A percentile compares a stretch with the other conserved stretches of the same genome.
phyloP scores from a whole-genome alignment of 2,888 invertebrate species.

The Rhyacophila evoluta region DNA sequence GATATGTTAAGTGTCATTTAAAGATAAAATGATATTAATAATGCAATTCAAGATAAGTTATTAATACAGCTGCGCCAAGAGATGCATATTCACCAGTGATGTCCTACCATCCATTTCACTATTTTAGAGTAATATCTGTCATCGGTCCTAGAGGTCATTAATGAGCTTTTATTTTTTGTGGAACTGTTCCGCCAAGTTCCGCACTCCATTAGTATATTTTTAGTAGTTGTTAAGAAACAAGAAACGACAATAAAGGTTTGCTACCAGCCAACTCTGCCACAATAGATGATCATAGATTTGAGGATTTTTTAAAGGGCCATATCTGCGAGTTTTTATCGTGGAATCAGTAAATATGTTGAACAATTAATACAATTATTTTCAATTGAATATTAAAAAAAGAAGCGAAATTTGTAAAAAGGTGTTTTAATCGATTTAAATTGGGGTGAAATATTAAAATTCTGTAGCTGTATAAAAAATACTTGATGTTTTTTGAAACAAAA shows the following conservation, averaged over 20 bases:
- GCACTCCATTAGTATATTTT: constrained; percentile 47
- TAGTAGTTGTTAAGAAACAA: constrained; percentile 19
- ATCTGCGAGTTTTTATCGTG: not conserved
- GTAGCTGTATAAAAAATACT: too few species aligned
- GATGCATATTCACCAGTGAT: not conserved
- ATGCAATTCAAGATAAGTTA: too few species aligned
- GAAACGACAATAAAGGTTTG: constrained; percentile 22
- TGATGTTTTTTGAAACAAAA: too few species aligned
- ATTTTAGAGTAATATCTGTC: constrained; percentile 19
- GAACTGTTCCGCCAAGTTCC: constrained; percentile 28
- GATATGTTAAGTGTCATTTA: too few species aligned
- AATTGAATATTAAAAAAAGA: too few species aligned
- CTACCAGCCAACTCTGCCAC: not conserved
- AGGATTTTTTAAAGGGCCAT: not conserved
- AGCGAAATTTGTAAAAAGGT: too few species aligned
- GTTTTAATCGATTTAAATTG: too few species aligned
- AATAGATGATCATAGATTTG: not conserved
- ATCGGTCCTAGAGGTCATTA: not conserved
- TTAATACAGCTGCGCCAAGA: too few species aligned
- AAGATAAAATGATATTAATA: too few species aligned
- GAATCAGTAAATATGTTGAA: too few species aligned
- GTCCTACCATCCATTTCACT: not conserved
- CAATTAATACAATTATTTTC: too few species aligned
- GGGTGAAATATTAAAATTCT: too few species aligned
- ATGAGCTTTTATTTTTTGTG: constrained; percentile 7